phyloP scores from a whole-genome alignment of 2,888 invertebrate species.

The Anagyrus pseudococci region DNA sequence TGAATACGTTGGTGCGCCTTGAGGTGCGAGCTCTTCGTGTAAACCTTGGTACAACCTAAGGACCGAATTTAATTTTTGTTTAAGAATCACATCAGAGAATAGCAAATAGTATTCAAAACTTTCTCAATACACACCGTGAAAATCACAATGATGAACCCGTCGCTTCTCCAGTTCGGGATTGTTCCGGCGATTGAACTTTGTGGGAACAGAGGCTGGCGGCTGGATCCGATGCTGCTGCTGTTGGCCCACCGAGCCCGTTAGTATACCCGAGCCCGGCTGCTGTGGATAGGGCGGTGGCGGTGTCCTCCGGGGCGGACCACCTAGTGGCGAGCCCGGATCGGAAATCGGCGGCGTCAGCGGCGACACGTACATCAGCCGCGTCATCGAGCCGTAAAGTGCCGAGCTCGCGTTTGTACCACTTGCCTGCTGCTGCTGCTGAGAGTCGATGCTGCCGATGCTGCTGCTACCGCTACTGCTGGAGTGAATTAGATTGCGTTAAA shows the following conservation, averaged over 20 bases:
- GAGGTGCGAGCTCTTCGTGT: slow-evolving; percentile 96
- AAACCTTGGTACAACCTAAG: slow-evolving; percentile 97
- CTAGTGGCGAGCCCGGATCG: slow-evolving; percentile 80
- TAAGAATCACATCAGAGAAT: too few relatives aligned
- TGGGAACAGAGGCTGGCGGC: slow-evolving; percentile 37
- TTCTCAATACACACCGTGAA: slow-evolving; percentile 71
- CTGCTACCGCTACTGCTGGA: slow-evolving; percentile 48
- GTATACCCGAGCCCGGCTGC: slow-evolving; percentile 58
- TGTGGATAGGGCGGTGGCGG: slow-evolving; percentile 83
- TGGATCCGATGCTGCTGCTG: slow-evolving; percentile 50
- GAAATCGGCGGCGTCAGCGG: slow-evolving; percentile 88
- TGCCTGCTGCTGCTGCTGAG: slow-evolving; percentile 49
- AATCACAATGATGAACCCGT: slow-evolving; percentile 95
- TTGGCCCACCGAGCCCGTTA: background rate
- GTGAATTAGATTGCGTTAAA: background rate
- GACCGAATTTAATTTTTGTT: slow-evolving; percentile 48
- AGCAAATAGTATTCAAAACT: background rate
- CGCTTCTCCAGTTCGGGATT: slow-evolving; percentile 96
- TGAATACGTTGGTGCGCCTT: slow-evolving; percentile 98
- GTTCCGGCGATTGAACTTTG: slow-evolving; percentile 90
- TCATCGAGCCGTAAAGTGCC: slow-evolving; percentile 66
- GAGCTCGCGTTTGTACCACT: slow-evolving; percentile 57
- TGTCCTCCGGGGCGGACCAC: slow-evolving; percentile 72
- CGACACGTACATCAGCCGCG: slow-evolving; percentile 78
- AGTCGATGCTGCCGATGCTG: slow-evolving; percentile 47